Evolutionary conservation across 2,888 invertebrate genomes (phyloP).

Genomic region (Philereme transversata): DNA sequence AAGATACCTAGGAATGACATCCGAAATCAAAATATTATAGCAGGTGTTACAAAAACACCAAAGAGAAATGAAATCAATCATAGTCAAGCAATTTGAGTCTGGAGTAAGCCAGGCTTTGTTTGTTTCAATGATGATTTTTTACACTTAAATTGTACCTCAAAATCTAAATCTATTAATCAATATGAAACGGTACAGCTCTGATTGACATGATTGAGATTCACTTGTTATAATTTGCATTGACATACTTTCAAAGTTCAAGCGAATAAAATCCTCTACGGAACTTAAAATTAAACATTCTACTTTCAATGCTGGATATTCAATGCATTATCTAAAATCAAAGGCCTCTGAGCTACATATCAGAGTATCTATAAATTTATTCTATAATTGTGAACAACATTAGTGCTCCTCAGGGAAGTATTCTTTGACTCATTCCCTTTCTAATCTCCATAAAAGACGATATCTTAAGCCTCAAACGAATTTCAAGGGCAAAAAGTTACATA

Average conservation of each 20-base stretch:
- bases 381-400: not conserved
- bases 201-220: constrained; percentile 5
- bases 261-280: not conserved
- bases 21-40: not conserved
- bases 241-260: not conserved
- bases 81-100: constrained; percentile 9
- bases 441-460: not conserved
- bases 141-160: constrained; percentile 24
- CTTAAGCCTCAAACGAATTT: not conserved
- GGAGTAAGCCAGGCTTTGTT: constrained; percentile 40
- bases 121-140: constrained; percentile 33
- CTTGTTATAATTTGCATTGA: not conserved
- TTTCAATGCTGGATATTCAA: too few relatives aligned
- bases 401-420: not conserved
- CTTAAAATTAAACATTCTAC: too few relatives aligned
- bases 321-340: too few relatives aligned
- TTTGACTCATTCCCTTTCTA: not conserved
- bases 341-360: too few relatives aligned
- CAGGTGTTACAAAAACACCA: not conserved
- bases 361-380: not conserved
- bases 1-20: not conserved
- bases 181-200: constrained; percentile 38
- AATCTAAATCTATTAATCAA: constrained; percentile 36
- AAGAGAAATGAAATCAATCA: constrained; percentile 8
- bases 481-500: not conserved